These are phyloP conservation scores for Astur gentilis DNA, from an alignment of 2,113 vertebrate species.

Conservation along the genomic window DNA sequence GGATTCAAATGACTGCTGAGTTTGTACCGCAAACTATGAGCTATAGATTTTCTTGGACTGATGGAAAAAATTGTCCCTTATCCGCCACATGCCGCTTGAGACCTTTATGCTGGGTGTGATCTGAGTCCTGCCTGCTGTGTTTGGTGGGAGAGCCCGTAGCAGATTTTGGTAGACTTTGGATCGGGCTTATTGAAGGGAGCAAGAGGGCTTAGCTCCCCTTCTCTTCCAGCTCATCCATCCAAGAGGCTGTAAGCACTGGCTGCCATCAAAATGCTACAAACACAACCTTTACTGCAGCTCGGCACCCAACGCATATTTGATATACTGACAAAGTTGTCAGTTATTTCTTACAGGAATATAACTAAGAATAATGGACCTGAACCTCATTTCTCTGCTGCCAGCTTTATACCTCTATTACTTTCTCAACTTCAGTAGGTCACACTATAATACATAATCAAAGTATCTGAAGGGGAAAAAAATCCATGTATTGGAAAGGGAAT, in stretches of 20 bases:
- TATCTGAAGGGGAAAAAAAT: not conserved
- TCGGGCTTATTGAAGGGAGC: not conserved
- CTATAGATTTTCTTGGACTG: not conserved
- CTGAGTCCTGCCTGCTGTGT: not conserved
- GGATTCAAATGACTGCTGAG: not conserved
- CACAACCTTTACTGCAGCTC: not conserved
- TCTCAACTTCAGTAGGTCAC: not conserved
- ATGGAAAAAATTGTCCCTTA: not conserved
- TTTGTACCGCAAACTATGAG: not conserved
- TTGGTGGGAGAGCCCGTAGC: not conserved
- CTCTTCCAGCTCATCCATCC: not conserved
- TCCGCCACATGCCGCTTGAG: fast-evolving
- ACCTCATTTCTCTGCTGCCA: not conserved
- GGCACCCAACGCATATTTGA: not conserved
- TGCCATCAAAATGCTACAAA: not conserved
- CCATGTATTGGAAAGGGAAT: not conserved
- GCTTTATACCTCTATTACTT: not conserved
- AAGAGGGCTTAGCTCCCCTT: not conserved
- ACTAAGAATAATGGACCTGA: not conserved
- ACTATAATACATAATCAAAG: not conserved
- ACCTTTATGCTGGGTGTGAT: not conserved
- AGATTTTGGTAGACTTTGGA: not conserved
- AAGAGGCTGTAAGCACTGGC: not conserved
- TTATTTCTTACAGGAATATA: not conserved
- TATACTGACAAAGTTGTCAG: not conserved